Conservation (phyloP, 92 coral and sea anemone genomes). For the Phenganax stokvisi region DNA sequence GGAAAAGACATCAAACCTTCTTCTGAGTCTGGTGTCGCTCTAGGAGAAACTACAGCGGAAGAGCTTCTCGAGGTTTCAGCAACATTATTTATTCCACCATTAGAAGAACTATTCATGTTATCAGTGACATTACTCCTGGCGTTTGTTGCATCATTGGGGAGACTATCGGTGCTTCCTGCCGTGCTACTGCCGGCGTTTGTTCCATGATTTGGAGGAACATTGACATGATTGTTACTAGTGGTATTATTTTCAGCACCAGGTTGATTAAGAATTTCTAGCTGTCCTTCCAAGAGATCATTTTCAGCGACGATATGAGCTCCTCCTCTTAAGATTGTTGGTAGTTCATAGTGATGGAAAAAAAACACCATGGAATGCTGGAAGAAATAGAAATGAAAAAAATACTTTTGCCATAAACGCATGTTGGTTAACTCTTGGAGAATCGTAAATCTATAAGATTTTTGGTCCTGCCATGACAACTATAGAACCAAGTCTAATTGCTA, state of each 20-base stretch:
- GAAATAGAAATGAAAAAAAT: neutral
- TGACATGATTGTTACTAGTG: neutral
- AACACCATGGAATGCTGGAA: constrained; percentile 93
- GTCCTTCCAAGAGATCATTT: constrained; percentile 84
- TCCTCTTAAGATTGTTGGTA: constrained; percentile 78
- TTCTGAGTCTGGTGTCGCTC: too few relatives aligned
- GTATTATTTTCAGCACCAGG: neutral
- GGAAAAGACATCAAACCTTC: too few relatives aligned
- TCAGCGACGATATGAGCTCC: constrained; percentile 71
- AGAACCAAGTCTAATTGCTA: too few relatives aligned
- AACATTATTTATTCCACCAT: neutral
- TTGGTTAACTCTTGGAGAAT: neutral
- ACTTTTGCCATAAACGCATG: neutral
- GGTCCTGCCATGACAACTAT: too few relatives aligned
- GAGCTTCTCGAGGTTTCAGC: neutral
- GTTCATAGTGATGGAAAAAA: constrained; percentile 95
- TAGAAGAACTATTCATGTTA: neutral
- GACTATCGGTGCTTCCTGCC: neutral
- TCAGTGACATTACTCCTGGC: neutral
- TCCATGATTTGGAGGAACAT: neutral
- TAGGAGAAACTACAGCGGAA: neutral
- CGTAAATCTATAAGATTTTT: too few relatives aligned
- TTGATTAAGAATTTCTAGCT: constrained; percentile 64
- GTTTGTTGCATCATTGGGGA: neutral
- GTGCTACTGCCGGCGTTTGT: neutral